Evolutionary conservation across 1,140 invertebrate species (phyloP).

Genomic region (Micrasema longulum): DNA sequence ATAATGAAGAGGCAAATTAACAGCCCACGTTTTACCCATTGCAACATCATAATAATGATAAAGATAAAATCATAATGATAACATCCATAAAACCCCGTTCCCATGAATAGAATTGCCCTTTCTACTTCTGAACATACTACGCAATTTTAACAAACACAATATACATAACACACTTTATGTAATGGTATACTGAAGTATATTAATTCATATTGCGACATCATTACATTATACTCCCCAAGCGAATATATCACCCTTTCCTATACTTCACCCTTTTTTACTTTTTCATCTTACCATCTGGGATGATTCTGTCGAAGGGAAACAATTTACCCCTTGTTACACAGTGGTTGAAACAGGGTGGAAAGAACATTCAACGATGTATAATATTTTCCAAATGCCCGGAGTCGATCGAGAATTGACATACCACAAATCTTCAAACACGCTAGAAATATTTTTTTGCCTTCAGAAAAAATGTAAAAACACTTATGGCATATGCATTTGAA

Average conservation of each 20-base stretch:
- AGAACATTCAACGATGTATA: too few relatives aligned
- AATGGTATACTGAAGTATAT: constrained; percentile 8
- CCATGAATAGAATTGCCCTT: too few relatives aligned
- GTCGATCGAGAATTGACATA: too few relatives aligned
- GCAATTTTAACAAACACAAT: too few relatives aligned
- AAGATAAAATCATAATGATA: constrained; percentile 24
- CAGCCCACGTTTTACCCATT: too few relatives aligned
- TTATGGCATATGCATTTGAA: too few relatives aligned
- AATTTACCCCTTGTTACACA: constrained; percentile 43
- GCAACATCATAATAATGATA: constrained; percentile 6
- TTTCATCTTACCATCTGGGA: constrained; percentile 41
- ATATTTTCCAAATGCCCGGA: too few relatives aligned
- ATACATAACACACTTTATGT: neutral
- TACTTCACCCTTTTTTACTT: constrained; percentile 21
- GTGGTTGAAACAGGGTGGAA: constrained; percentile 7
- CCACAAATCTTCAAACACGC: too few relatives aligned
- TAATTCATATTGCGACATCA: constrained; percentile 3
- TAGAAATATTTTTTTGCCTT: too few relatives aligned
- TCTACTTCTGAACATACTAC: neutral
- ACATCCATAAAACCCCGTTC: neutral
- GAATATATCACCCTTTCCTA: neutral
- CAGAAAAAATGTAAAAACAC: too few relatives aligned
- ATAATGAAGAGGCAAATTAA: too few relatives aligned
- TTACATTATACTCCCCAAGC: constrained; percentile 1
- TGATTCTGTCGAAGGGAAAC: constrained; percentile 31